These are phyloP conservation scores for Paradisaea rubra DNA, from an alignment of 2,113 vertebrate genomes.

Conservation along the genomic window DNA sequence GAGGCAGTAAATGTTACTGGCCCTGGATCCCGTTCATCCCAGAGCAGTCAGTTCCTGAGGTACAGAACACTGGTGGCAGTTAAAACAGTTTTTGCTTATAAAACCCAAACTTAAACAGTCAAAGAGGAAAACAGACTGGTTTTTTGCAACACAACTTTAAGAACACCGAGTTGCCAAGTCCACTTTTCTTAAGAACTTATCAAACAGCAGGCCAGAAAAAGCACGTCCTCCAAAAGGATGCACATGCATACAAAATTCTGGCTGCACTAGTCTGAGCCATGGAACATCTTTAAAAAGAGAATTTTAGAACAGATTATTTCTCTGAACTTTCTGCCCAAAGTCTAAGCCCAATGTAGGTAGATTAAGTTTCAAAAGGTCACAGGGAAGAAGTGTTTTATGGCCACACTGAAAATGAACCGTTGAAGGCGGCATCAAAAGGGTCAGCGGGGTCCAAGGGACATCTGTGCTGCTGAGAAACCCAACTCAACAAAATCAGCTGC, in stretches of 20 bases:
- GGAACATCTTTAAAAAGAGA: neutral
- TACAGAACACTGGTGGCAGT: neutral
- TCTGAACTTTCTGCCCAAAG: neutral
- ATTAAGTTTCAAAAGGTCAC: neutral
- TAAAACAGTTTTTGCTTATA: neutral
- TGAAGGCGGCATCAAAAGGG: neutral
- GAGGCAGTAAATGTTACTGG: neutral
- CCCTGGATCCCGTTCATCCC: neutral
- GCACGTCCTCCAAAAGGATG: neutral
- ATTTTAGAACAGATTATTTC: neutral
- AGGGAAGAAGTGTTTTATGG: neutral
- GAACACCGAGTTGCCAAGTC: neutral
- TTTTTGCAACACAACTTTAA: neutral
- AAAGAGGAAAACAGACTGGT: neutral
- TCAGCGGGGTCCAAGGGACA: slow-evolving; percentile 48
- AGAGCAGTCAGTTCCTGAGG: neutral
- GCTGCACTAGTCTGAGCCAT: neutral
- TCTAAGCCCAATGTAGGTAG: neutral
- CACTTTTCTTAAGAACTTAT: neutral
- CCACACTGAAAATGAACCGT: neutral
- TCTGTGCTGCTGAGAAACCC: slow-evolving; percentile 56
- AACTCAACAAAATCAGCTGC: slow-evolving; percentile 40
- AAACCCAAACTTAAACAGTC: neutral
- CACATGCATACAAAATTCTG: neutral
- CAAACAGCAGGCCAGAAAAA: neutral